A percentile compares a stretch with the other conserved stretches of the same genome.
phyloP scores from a whole-genome alignment of 2,797 vertebrate species.

The Botia kubotai region DNA sequence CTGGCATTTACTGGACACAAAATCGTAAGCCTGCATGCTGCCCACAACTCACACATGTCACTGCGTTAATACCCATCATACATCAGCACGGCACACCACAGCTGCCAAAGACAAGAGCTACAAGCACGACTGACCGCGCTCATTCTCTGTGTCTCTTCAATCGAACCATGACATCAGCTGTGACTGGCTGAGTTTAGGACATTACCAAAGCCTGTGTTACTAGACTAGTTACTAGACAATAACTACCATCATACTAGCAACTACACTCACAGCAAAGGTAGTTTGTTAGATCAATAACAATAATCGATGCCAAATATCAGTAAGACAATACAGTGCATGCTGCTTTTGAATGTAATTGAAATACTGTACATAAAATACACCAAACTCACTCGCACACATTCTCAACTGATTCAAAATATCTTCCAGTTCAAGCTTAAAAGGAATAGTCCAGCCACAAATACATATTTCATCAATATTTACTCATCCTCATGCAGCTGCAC shows the following conservation, averaged over 20 bases:
- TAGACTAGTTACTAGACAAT: too few relatives aligned
- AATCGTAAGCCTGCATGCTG: not conserved
- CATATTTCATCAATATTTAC: not conserved
- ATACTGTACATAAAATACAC: too few relatives aligned
- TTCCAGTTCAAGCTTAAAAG: not conserved
- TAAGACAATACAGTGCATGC: not conserved
- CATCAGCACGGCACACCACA: not conserved
- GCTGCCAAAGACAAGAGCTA: slow-evolving; percentile 28
- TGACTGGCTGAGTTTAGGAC: not conserved
- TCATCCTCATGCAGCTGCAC: too few relatives aligned
- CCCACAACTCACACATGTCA: slow-evolving; percentile 22
- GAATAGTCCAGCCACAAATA: not conserved
- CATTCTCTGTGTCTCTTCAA: slow-evolving; percentile 3
- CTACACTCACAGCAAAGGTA: too few relatives aligned
- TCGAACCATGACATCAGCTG: slow-evolving; percentile 10
- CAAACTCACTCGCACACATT: too few relatives aligned
- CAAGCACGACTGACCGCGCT: not conserved
- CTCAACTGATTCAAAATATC: not conserved
- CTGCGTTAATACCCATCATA: slow-evolving; percentile 25
- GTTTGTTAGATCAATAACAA: not conserved
- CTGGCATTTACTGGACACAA: slow-evolving; percentile 20
- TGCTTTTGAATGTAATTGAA: not conserved
- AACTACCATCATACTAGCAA: too few relatives aligned
- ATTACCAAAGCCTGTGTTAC: too few relatives aligned
- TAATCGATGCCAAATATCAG: not conserved